A percentile compares a stretch with the other conserved stretches of the same genome.
Conservation (phyloP, 2,888 invertebrate genomes). For the Listrodromus nycthemerus region DNA sequence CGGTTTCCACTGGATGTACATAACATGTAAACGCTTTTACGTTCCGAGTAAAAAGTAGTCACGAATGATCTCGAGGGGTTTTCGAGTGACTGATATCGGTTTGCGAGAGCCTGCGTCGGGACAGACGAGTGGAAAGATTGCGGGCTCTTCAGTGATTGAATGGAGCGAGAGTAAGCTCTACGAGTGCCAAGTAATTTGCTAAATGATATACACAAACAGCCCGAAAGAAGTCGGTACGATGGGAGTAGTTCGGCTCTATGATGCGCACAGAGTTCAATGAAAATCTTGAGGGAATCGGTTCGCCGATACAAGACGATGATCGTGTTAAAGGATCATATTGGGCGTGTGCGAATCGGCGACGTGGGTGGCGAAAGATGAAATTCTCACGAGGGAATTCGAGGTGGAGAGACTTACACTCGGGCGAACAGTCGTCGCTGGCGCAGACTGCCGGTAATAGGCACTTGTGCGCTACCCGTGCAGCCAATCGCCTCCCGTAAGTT, state of each 20-base stretch:
- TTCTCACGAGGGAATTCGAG: slow-evolving; percentile 34
- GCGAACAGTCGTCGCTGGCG: slow-evolving; percentile 16
- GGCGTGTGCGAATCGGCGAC: background rate
- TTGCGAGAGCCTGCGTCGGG: background rate
- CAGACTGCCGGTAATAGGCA: slow-evolving; percentile 4
- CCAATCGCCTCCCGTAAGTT: slow-evolving; percentile 27
- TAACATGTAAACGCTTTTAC: background rate
- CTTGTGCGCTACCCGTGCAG: slow-evolving; percentile 16
- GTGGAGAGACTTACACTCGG: slow-evolving; percentile 29
- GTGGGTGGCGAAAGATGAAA: slow-evolving; percentile 12
- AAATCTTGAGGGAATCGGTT: too few relatives aligned
- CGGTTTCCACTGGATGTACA: slow-evolving; percentile 9
- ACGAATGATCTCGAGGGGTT: background rate
- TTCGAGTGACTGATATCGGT: slow-evolving; percentile 1
- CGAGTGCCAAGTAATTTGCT: background rate
- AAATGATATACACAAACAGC: too few relatives aligned
- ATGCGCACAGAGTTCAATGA: too few relatives aligned
- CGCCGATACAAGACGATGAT: too few relatives aligned
- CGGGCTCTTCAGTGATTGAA: background rate
- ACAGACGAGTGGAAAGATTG: slow-evolving; percentile 3
- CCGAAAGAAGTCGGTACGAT: too few relatives aligned
- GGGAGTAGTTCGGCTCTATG: too few relatives aligned
- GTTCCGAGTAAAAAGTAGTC: background rate
- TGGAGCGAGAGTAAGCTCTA: background rate
- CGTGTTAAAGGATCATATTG: background rate